Base-by-base conservation (phyloP, 92 coral and sea anemone species). In the Muricea muricata region DNA sequence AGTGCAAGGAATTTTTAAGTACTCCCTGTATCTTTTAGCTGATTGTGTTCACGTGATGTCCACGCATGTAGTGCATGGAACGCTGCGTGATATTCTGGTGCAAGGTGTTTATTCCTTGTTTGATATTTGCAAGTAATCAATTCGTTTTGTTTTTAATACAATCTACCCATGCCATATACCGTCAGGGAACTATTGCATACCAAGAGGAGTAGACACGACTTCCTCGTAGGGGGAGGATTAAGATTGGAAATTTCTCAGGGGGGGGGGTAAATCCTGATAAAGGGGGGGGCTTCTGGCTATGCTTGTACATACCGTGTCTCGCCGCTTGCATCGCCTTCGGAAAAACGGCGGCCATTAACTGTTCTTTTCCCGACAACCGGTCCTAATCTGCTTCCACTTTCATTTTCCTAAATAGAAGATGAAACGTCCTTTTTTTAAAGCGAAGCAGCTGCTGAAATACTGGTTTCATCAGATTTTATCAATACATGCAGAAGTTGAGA, bases 61-160 rank as follows among this genome's bases (percentile, higher is more conserved):
- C 82, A 94, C 67, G 90, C 98, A 5, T 92, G 91, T 55, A 85
- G 91, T 63, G 57, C 91, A 55, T 79, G 82, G 7, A 84, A 41
- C 9, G 78, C 87, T 58, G 92, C 89, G 84, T 61, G 88, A 37
- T 29, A 80, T 89, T 12, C 88, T 97, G 46, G 87, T 86, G 31
- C 85, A 89, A 48, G 99, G 99, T 25, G 86, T 97, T 25, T 91
- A 93, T 82, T 93, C 93, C 55, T 66, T 97, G 40, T 69, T 97
- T 18, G 99, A 93, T 41, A 40, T 91, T 37, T 92, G 99, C 47
- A 94, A 93, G n/a, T n/a, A n/a, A n/a, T n/a, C n/a, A n/a, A n/a
- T n/a, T n/a, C n/a, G n/a, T n/a, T n/a, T n/a, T n/a, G n/a, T n/a
- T n/a, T n/a, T n/a, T n/a, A n/a, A n/a, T n/a, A n/a, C n/a, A n/a